Percentiles rank a stretch among this genome's conserved stretches.
Conservation (phyloP, 2,888 invertebrate species). For the Drosophila ezoana region DNA sequence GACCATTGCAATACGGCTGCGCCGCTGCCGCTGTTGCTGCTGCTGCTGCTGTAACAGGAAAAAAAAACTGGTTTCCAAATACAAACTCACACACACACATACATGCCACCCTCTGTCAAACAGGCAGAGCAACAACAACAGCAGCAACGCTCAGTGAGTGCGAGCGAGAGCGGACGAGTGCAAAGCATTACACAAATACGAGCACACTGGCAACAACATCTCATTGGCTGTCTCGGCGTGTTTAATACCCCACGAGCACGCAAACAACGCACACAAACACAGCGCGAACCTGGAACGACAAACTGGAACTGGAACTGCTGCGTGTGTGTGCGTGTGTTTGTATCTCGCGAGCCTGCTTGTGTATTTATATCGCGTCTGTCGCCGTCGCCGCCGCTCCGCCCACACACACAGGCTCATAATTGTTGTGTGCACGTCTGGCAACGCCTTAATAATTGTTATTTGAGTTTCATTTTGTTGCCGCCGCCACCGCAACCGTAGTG, state of each 20-base stretch:
- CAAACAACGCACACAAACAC: conserved; percentile 51
- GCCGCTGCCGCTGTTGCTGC: conserved; percentile 52
- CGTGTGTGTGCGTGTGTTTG: conserved; percentile 18
- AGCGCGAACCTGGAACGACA: conserved; percentile 68
- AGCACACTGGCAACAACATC: conserved; percentile 73
- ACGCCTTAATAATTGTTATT: conserved; percentile 84
- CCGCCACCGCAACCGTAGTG: conserved; percentile 12
- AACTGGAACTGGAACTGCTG: conserved; percentile 72
- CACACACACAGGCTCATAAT: conserved; percentile 69
- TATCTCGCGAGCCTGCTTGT: conserved; percentile 50
- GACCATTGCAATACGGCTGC: conserved; percentile 76
- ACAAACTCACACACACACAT: conserved; percentile 46
- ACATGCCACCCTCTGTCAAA: conserved; percentile 64
- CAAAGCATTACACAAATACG: conserved; percentile 70
- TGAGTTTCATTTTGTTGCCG: conserved; percentile 78
- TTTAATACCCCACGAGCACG: conserved; percentile 60
- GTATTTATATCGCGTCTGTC: conserved; percentile 69
- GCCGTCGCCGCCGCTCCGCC: conserved; percentile 61
- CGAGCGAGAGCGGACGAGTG: conserved; percentile 54
- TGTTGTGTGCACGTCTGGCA: conserved; percentile 81
- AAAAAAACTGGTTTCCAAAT: conserved; percentile 71
- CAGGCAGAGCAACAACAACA: conserved; percentile 43
- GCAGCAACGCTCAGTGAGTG: conserved; percentile 26
- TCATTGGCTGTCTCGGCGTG: conserved; percentile 82
- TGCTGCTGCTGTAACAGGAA: conserved; percentile 38